Percentiles rank a stretch among this genome's conserved stretches.
Conservation (phyloP, 2,113 vertebrate species). For the Rhea pennata region DNA sequence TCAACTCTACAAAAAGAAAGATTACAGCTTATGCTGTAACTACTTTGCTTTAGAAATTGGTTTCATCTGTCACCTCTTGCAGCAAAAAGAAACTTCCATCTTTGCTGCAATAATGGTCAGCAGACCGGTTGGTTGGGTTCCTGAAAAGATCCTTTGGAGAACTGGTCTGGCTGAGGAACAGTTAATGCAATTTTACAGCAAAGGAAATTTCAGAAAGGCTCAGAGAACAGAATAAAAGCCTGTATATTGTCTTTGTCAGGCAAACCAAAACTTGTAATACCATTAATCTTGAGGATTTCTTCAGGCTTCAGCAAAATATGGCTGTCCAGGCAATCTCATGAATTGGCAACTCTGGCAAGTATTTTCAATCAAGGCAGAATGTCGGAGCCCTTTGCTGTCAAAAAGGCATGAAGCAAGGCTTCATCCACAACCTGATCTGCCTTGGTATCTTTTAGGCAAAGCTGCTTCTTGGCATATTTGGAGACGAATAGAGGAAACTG, state of each 20-base stretch:
- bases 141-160: too few species aligned
- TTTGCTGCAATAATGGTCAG: neutral
- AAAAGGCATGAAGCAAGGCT: fast-evolving
- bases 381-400: neutral
- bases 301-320: neutral
- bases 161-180: neutral
- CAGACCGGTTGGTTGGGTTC: neutral
- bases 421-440: neutral
- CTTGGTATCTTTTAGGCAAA: neutral
- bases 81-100: neutral
- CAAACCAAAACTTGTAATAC: neutral
- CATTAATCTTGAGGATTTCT: neutral
- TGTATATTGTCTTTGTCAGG: neutral
- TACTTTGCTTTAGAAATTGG: neutral
- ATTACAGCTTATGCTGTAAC: neutral
- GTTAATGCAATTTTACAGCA: neutral
- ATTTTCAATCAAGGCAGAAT: neutral
- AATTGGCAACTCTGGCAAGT: neutral
- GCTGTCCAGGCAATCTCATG: neutral
- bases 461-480: neutral
- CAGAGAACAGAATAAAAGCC: neutral
- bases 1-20: neutral
- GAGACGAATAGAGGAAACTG: fast-evolving
- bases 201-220: neutral
- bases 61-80: neutral